A percentile compares a stretch with the other conserved stretches of the same genome.
phyloP scores from a whole-genome alignment of 2,113 vertebrate genomes.

The Polypterus senegalus region DNA sequence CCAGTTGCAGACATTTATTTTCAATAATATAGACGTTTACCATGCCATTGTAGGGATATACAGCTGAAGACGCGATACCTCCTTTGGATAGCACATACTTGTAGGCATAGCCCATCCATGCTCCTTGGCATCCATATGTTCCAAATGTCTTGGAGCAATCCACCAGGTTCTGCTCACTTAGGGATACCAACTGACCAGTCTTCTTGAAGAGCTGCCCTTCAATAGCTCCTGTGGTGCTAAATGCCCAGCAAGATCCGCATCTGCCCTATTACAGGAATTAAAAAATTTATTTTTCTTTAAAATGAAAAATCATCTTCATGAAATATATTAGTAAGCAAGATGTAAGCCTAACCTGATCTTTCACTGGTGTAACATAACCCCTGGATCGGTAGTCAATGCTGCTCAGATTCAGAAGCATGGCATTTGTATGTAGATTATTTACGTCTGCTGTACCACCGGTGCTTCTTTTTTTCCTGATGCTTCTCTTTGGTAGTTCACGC shows the following conservation, averaged over 20 bases:
- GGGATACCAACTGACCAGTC: constrained; percentile 9
- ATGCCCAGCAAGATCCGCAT: constrained; percentile 2
- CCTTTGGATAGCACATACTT: background rate
- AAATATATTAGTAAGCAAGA: too few relatives aligned
- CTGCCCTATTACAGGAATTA: background rate
- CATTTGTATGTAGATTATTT: background rate
- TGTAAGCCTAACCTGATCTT: constrained; percentile 6
- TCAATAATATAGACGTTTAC: background rate
- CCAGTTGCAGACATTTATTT: background rate
- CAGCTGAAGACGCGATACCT: constrained; percentile 5
- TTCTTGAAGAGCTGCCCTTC: constrained; percentile 15
- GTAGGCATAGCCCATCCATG: constrained; percentile 6
- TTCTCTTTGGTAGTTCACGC: too few relatives aligned
- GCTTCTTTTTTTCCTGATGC: too few relatives aligned
- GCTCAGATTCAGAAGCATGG: constrained; percentile 1
- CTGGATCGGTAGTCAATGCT: constrained; percentile 10
- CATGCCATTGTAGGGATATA: constrained; percentile 10
- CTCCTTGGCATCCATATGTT: constrained; percentile 9
- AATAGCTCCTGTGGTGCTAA: constrained; percentile 10
- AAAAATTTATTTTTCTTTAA: too few relatives aligned
- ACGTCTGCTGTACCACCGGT: too few relatives aligned
- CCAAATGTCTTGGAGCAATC: constrained; percentile 8
- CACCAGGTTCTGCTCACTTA: constrained; percentile 15
- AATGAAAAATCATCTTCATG: too few relatives aligned
- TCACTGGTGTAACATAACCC: constrained; percentile 10